Conservation (phyloP, 2,113 vertebrate genomes). For the Nothoprocta pentlandii region DNA sequence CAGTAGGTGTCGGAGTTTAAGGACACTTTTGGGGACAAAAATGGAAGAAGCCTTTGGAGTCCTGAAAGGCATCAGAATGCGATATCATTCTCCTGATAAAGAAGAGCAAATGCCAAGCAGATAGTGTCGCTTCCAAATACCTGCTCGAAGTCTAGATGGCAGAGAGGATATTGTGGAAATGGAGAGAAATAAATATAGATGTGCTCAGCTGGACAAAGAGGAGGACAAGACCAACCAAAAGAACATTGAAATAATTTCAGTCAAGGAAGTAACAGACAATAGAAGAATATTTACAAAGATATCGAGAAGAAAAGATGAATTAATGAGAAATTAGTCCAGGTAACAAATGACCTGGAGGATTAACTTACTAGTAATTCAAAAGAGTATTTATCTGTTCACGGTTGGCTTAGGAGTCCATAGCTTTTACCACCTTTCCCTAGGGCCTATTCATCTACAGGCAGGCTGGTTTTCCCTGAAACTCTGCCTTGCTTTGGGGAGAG, state of each 20-base stretch:
- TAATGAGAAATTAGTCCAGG: neutral
- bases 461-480: neutral
- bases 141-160: neutral
- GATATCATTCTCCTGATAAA: constrained; percentile 34
- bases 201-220: neutral
- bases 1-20: neutral
- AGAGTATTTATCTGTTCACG: neutral
- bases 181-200: neutral
- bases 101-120: constrained; percentile 12
- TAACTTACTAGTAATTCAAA: constrained; percentile 1
- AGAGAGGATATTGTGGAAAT: neutral
- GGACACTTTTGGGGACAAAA: neutral
- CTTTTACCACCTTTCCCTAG: neutral
- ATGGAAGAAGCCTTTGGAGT: neutral
- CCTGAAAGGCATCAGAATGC: constrained; percentile 14
- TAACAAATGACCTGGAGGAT: neutral
- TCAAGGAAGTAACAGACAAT: constrained; percentile 5
- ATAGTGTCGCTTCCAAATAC: neutral
- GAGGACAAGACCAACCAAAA: neutral
- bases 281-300: neutral
- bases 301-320: neutral
- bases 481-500: neutral
- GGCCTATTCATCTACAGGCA: neutral
- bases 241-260: neutral
- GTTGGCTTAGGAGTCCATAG: neutral